Conservation (phyloP, 1,140 invertebrate species). For the Bombus confusus region DNA sequence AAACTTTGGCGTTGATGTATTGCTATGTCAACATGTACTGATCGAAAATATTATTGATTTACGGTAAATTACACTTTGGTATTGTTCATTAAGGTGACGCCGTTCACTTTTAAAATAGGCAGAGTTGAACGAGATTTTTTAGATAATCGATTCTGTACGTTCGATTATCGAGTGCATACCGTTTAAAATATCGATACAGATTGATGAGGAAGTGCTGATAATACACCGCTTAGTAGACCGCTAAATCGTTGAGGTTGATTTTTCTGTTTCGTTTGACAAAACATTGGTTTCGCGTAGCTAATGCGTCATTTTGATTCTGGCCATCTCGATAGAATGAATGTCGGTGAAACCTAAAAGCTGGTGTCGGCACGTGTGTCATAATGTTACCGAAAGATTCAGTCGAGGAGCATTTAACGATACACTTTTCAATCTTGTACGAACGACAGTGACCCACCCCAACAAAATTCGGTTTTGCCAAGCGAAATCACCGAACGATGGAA, state of each 20-base stretch:
- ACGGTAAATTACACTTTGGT: background rate
- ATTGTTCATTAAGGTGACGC: background rate
- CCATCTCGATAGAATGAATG: constrained; percentile 8
- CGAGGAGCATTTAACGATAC: constrained; percentile 31
- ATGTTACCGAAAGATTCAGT: constrained; percentile 38
- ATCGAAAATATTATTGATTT: constrained; percentile 11
- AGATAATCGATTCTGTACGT: background rate
- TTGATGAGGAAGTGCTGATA: constrained; percentile 48
- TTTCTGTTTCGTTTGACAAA: constrained; percentile 11
- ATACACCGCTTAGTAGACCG: constrained; percentile 42
- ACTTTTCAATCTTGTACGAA: constrained; percentile 22
- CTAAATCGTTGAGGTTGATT: constrained; percentile 48
- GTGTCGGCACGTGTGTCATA: constrained; percentile 30
- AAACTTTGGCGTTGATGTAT: background rate
- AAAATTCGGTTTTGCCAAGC: constrained; percentile 18
- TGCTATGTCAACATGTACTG: background rate
- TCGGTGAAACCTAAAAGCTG: constrained; percentile 19
- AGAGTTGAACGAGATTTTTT: background rate
- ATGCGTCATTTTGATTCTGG: background rate
- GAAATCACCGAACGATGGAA: constrained; percentile 64
- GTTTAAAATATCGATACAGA: constrained; percentile 48
- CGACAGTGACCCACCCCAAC: constrained; percentile 52
- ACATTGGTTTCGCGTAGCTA: background rate
- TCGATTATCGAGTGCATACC: constrained; percentile 39
- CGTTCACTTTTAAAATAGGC: background rate